These are phyloP conservation scores for Ischnura elegans DNA, from an alignment of 2,888 invertebrate genomes.

Conservation along the genomic window DNA sequence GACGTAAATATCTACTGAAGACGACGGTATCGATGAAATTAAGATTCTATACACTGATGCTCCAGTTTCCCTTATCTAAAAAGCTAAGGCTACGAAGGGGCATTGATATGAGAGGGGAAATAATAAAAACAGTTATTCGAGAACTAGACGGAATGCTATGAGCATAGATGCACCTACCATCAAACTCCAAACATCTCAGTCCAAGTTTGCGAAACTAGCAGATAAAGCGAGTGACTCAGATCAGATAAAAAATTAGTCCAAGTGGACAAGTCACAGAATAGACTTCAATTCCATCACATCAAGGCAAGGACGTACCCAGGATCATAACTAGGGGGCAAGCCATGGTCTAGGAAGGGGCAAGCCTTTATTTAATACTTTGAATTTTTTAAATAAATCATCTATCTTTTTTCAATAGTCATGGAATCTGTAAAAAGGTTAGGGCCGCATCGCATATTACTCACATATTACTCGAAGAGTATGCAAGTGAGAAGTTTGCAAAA, in stretches of 20 bases:
- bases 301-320: too few relatives aligned
- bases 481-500: too few relatives aligned
- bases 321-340: too few relatives aligned
- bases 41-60: neutral
- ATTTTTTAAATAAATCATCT: too few relatives aligned
- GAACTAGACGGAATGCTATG: conserved; percentile 13
- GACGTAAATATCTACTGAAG: neutral
- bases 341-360: too few relatives aligned
- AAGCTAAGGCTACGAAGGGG: neutral
- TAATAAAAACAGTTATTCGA: neutral
- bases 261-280: neutral
- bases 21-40: neutral
- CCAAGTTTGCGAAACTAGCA: neutral
- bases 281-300: neutral
- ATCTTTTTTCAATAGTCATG: too few relatives aligned
- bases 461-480: too few relatives aligned
- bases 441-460: too few relatives aligned
- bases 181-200: neutral
- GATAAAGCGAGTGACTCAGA: neutral
- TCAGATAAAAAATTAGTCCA: neutral
- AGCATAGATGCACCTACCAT: neutral
- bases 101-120: neutral
- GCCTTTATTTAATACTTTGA: too few relatives aligned
- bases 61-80: neutral
- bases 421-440: too few relatives aligned